Evolutionary conservation across 2,113 vertebrate genomes (phyloP), one percentile per base, ranked within the genome.

Genomic region (Riparia riparia): DNA sequence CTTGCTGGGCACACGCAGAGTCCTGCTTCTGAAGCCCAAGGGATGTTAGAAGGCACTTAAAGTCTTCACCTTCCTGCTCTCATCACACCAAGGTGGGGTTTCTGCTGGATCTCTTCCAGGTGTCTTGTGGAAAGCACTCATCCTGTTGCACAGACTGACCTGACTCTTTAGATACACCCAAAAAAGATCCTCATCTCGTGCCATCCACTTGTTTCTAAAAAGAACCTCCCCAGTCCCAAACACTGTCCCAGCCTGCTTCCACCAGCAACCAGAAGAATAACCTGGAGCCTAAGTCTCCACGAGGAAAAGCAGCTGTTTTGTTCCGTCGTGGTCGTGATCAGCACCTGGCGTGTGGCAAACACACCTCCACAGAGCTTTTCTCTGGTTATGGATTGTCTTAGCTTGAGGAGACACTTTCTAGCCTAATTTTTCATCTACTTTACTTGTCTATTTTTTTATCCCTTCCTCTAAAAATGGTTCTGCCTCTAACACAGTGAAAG

Each of bases 381-480:
- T 70, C 68, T 93, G 57, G 34, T 37, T 86, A 15, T 66, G 73
- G 93, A 96, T 95, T 96, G 95, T 95, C 93, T 86, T 84, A 92
- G 94, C 89, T 94, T 71, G 83, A 82, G 72, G 72, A 92, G n/a
- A 94, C 49, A 34, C 61, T 45, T 82, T 47, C 90, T 96, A 49
- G 41, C n/a, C 56, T 96, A 57, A 58, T 32, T 93, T 86, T 61
- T 32, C 37, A 80, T 24, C 60, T 90, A 56, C 37, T 96, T 87
- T 21, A 65, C 74, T 82, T 73, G 45, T 13, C 54, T 90, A 21
- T 50, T 34, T 87, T 91, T 91, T 87, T 7, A 19, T 69, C 64
- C 12, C 37, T 82, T 61, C 66, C 50, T 70, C 63, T 86, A 81
- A 86, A 84, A 87, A 50, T 19, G 10, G 44, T 58, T 82, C 68